Conservation (phyloP, 64 coral and sea anemone genomes). For the Anthopleura sola region DNA sequence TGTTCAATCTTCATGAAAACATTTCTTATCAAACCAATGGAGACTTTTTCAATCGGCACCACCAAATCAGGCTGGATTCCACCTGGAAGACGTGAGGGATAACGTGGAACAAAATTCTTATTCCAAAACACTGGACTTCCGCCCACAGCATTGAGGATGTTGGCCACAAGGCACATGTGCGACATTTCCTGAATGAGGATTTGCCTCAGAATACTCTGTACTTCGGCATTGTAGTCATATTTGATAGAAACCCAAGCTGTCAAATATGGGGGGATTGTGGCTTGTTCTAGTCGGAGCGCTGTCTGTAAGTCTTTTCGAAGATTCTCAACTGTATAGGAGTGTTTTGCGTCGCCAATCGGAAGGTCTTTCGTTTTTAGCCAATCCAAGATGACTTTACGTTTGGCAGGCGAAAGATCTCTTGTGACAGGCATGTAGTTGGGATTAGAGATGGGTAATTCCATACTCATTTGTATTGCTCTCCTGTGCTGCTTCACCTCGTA, state of each 20-base stretch:
- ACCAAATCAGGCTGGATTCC: conserved; percentile 66
- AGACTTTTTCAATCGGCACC: conserved; percentile 77
- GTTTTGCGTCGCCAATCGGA: conserved; percentile 23
- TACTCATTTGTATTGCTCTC: conserved; percentile 39
- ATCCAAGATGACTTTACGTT: conserved; percentile 59
- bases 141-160: conserved; percentile 80
- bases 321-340: conserved; percentile 49
- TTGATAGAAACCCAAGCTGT: conserved; percentile 78
- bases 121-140: conserved; percentile 51
- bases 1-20: conserved; percentile 89
- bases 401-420: conserved; percentile 63
- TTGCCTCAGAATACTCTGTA: conserved; percentile 43
- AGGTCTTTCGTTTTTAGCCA: conserved; percentile 50
- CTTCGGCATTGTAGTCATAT: conserved; percentile 31
- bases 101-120: conserved; percentile 53
- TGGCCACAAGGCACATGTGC: conserved; percentile 73
- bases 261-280: conserved; percentile 77
- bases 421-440: conserved; percentile 85
- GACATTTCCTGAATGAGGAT: conserved; percentile 80
- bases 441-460: conserved; percentile 54
- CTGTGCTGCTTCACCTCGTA: conserved; percentile 43
- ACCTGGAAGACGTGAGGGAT: conserved; percentile 72
- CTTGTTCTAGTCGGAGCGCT: conserved; percentile 67
- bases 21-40: conserved; percentile 71
- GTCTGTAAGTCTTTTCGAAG: conserved; percentile 56